phyloP scores from a whole-genome alignment of 1,140 invertebrate species.

The Ips typographus region DNA sequence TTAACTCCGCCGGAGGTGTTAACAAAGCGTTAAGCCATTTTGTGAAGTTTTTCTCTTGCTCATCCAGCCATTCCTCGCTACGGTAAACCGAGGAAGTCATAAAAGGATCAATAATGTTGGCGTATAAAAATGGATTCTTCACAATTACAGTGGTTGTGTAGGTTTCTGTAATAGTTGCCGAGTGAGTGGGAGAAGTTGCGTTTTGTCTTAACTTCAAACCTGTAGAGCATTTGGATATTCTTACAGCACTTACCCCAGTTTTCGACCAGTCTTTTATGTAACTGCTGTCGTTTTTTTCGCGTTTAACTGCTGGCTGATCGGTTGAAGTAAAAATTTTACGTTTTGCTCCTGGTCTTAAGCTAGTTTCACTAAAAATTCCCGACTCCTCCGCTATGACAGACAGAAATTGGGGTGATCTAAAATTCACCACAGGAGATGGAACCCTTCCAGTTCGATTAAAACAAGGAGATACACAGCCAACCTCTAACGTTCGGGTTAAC shows the following conservation, averaged over 20 bases:
- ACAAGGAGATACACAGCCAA: not conserved
- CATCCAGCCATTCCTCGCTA: conserved; percentile 76
- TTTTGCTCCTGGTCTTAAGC: conserved; percentile 15
- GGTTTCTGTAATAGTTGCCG: conserved; percentile 23
- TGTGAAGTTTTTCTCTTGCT: conserved; percentile 79
- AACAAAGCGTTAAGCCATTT: conserved; percentile 87
- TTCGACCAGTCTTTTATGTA: conserved; percentile 27
- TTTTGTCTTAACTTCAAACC: conserved; percentile 33
- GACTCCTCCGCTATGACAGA: conserved; percentile 19
- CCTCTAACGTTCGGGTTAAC: conserved; percentile 22
- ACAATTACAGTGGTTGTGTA: conserved; percentile 24
- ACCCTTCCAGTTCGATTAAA: conserved; percentile 4
- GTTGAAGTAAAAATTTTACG: conserved; percentile 21
- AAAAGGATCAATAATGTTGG: conserved; percentile 68
- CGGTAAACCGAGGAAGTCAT: conserved; percentile 68
- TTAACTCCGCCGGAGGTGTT: conserved; percentile 71
- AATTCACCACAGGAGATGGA: not conserved
- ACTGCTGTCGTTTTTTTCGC: conserved; percentile 15
- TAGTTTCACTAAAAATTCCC: conserved; percentile 10
- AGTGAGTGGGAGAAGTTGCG: not conserved
- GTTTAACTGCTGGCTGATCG: conserved; percentile 11
- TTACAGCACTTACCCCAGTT: conserved; percentile 14
- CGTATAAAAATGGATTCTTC: conserved; percentile 59
- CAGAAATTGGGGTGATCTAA: conserved; percentile 11
- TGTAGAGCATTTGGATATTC: conserved; percentile 29